These are phyloP conservation scores for Micrasema minimum DNA, from an alignment of 1,140 invertebrate species.

Conservation along the genomic window DNA sequence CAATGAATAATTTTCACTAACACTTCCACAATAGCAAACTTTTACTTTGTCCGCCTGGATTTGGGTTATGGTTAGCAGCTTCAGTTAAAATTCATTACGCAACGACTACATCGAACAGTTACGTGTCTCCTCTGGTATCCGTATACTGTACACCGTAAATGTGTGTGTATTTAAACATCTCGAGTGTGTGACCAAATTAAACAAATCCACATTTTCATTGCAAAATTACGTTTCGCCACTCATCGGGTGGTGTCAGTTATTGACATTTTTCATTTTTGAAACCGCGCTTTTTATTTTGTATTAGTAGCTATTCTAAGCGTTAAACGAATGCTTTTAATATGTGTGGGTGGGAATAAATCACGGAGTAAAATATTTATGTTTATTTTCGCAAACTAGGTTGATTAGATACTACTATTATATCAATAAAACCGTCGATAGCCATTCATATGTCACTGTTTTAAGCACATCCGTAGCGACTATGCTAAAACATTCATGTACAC, in stretches of 20 bases:
- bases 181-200: constrained; percentile 31
- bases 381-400: too few relatives aligned
- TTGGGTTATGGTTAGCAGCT: constrained; percentile 36
- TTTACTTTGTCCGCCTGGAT: constrained; percentile 37
- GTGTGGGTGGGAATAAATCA: too few relatives aligned
- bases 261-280: constrained; percentile 18
- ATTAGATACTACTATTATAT: too few relatives aligned
- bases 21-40: constrained; percentile 23
- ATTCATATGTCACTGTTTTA: too few relatives aligned
- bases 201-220: constrained; percentile 29
- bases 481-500: too few relatives aligned
- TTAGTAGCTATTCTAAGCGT: too few relatives aligned
- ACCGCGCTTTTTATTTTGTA: too few relatives aligned
- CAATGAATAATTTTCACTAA: constrained; percentile 22
- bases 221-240: constrained; percentile 23
- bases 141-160: too few relatives aligned
- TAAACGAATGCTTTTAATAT: too few relatives aligned
- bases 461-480: too few relatives aligned
- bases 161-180: constrained; percentile 1
- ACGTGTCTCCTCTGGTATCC: not conserved
- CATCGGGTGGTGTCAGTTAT: constrained; percentile 22
- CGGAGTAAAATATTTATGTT: too few relatives aligned
- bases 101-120: constrained; percentile 17
- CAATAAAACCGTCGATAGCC: too few relatives aligned
- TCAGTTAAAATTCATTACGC: constrained; percentile 33